Base-by-base conservation (phyloP, 2,113 vertebrate genomes). In the Sinocyclocheilus maitianheensis region DNA sequence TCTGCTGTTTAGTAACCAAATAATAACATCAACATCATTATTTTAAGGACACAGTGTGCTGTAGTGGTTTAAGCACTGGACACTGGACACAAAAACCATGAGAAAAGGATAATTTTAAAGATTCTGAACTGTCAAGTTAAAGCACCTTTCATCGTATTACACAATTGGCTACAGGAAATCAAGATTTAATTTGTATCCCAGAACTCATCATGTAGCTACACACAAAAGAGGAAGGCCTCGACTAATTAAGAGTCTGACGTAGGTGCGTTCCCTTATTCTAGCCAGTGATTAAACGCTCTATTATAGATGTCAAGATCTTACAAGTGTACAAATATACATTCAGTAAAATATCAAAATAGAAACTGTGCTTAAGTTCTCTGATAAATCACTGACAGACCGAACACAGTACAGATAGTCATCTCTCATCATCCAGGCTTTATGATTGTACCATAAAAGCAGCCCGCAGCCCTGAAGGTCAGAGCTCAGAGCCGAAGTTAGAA, bases 361-460 rank as follows among this genome's bases (percentile, higher is more conserved):
- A 83, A 76, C 81, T 84, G 86, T 84, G 86, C 72, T 89, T 85
- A 22, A 72, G 85, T 83, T 74, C 75, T 84, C 88, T 87, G 89
- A 89, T 92, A 92, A 87, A 89, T 34, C 58, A 55, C 85, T 40
- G 60, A 77, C 58, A 74, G 76, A 91, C 69, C 51, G 88, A 84
- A 88, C 89, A 91, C 83, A 76, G 67, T 67, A 60, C 87, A 30
- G 85, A 90, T 87, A 87, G 89, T 85, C 80, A 83, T 91, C 87
- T 91, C 63, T 89, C 90, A 89, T 37, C 75, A 83, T 87, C 71
- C 84, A 55, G 81, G 80, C 40, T 69, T 67, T 87, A 65, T 94
- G 93, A 94, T 94, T 95, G 94, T 95, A 93, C 93, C 90, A 90
- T 93, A 89, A 90, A 87, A 87, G 87, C 74, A 89, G 89, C 87